Conservation (phyloP, 2,113 vertebrate genomes). For the Oxygymnocypris stewartii region DNA sequence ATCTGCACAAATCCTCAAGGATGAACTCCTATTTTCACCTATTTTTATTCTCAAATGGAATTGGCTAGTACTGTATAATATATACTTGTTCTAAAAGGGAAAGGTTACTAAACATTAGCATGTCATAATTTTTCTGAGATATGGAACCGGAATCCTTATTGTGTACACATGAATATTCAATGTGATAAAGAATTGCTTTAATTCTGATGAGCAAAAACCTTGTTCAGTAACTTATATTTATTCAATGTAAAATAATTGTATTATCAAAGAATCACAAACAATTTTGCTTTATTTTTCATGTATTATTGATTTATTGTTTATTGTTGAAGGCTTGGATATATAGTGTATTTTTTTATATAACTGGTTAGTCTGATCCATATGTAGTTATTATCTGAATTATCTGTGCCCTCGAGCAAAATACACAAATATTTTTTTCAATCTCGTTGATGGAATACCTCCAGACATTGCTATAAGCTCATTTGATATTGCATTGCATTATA, state of each 20-base stretch:
- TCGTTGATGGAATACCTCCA: neutral
- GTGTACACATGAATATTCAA: neutral
- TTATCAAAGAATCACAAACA: neutral
- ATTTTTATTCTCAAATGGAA: neutral
- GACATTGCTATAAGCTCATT: neutral
- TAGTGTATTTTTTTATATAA: neutral
- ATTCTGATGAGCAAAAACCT: neutral
- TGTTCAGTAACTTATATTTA: neutral
- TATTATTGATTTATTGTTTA: neutral
- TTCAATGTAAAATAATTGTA: neutral
- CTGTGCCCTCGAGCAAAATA: neutral
- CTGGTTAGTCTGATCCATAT: neutral
- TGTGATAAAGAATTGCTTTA: neutral
- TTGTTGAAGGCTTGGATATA: neutral
- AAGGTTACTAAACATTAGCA: neutral
- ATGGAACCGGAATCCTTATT: neutral
- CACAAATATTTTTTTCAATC: neutral
- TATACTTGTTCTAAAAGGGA: neutral
- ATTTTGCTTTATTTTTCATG: neutral
- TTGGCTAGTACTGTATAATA: neutral
- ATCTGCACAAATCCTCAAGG: conserved; percentile 5
- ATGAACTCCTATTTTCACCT: conserved; percentile 14
- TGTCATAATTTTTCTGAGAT: neutral
- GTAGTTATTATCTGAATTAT: neutral
- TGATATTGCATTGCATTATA: neutral